These are phyloP conservation scores for Anguilla obscura DNA, from an alignment of 2,797 vertebrate genomes.

Conservation along the genomic window DNA sequence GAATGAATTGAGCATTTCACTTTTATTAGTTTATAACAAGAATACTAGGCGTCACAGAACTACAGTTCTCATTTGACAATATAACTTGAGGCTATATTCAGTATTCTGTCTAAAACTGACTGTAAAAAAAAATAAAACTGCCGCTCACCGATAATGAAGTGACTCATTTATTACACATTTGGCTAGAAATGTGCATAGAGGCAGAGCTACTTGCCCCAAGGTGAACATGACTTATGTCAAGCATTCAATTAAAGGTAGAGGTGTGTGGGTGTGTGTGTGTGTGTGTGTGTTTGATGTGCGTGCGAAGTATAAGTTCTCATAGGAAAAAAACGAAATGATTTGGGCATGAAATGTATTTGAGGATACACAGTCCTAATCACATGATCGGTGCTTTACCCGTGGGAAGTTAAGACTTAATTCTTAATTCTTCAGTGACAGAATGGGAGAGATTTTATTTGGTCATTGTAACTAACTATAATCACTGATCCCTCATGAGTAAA, in stretches of 20 bases:
- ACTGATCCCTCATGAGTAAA: neutral
- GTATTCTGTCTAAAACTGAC: neutral
- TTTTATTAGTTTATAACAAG: neutral
- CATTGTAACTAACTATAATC: neutral
- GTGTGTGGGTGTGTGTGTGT: neutral
- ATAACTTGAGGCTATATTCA: neutral
- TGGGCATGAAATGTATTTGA: neutral
- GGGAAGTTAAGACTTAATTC: neutral
- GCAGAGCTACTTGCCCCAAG: neutral
- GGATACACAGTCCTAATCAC: neutral
- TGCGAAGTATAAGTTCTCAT: neutral
- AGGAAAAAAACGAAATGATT: neutral
- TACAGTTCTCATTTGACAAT: neutral
- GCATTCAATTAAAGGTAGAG: neutral
- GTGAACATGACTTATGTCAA: neutral
- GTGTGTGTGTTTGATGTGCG: neutral
- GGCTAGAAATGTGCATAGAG: neutral
- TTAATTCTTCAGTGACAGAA: neutral
- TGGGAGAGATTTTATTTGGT: slow-evolving; percentile 1
- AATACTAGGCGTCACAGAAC: neutral
- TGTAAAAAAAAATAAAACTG: neutral
- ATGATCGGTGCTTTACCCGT: neutral
- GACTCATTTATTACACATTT: neutral
- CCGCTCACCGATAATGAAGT: neutral
- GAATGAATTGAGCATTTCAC: neutral